Percentiles rank a stretch among this genome's conserved stretches.
phyloP scores from a whole-genome alignment of 1,140 invertebrate genomes.

The Orchestia grillus region DNA sequence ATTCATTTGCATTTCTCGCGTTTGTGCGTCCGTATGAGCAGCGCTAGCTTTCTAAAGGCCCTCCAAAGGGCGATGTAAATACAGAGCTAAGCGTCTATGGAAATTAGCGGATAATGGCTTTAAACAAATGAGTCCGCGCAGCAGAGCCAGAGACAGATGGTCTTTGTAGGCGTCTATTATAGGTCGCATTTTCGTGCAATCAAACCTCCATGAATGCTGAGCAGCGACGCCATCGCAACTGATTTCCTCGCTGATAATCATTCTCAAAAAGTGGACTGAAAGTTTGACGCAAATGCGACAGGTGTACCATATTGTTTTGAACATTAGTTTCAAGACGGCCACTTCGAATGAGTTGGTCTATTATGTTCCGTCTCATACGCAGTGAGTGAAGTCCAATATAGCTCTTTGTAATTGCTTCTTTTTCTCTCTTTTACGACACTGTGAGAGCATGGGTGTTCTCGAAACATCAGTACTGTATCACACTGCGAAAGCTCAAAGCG shows the following conservation, averaged over 20 bases:
- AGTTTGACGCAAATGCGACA: neutral
- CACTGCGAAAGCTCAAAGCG: neutral
- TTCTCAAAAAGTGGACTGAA: neutral
- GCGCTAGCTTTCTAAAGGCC: neutral
- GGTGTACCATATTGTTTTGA: neutral
- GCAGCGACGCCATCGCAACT: neutral
- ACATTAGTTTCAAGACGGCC: neutral
- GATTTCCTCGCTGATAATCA: neutral
- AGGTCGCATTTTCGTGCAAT: neutral
- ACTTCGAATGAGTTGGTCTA: neutral
- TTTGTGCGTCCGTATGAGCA: neutral
- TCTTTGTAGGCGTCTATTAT: neutral
- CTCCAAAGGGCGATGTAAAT: slow-evolving; percentile 16
- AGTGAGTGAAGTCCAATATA: neutral
- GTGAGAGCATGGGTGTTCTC: neutral
- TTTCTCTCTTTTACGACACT: neutral
- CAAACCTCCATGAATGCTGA: slow-evolving; percentile 12
- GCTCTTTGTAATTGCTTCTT: neutral
- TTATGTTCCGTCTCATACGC: neutral
- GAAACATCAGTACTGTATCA: neutral
- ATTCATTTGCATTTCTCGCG: slow-evolving; percentile 4
- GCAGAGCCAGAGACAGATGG: slow-evolving; percentile 8
- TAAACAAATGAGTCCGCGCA: neutral
- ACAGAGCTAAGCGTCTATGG: slow-evolving; percentile 3
- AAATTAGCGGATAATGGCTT: slow-evolving; percentile 21